A percentile compares a stretch with the other conserved stretches of the same genome.
These are phyloP conservation scores for Channa striata DNA, from an alignment of 2,797 vertebrate genomes.

Conservation along the genomic window DNA sequence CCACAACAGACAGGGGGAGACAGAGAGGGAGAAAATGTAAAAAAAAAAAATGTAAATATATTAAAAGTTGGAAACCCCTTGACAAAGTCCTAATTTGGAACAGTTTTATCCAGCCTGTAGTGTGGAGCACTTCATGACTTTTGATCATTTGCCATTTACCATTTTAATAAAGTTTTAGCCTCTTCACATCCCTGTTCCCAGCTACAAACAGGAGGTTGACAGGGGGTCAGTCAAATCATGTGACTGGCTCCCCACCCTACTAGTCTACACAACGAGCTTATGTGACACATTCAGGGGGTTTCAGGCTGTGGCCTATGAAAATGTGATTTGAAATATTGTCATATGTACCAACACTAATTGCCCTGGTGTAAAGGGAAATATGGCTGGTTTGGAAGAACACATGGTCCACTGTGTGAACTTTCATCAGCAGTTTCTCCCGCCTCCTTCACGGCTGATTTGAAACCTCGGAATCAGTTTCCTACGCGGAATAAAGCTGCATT, in stretches of 20 bases:
- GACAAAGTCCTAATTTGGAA: not conserved
- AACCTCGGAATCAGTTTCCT: not conserved
- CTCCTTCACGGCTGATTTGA: not conserved
- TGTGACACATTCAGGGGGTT: not conserved
- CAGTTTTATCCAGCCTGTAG: not conserved
- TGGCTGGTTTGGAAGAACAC: no score
- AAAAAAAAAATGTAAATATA: no score
- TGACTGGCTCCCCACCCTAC: not conserved
- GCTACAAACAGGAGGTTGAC: constrained; percentile 9
- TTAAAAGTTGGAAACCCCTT: no score
- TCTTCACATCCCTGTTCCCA: constrained; percentile 15
- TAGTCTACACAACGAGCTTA: no score
- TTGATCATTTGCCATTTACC: not conserved
- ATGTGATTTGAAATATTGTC: not conserved
- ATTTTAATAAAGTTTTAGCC: not conserved
- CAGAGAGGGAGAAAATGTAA: no score
- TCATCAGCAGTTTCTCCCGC: not conserved
- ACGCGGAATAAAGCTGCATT: no score
- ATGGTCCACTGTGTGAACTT: not conserved
- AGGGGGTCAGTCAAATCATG: not conserved
- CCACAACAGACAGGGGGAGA: no score
- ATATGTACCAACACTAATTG: not conserved
- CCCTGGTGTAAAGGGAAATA: not conserved
- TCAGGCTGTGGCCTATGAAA: not conserved
- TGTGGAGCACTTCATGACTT: not conserved